phyloP scores from a whole-genome alignment of 1,140 invertebrate genomes.

The Micrasema minimum region DNA sequence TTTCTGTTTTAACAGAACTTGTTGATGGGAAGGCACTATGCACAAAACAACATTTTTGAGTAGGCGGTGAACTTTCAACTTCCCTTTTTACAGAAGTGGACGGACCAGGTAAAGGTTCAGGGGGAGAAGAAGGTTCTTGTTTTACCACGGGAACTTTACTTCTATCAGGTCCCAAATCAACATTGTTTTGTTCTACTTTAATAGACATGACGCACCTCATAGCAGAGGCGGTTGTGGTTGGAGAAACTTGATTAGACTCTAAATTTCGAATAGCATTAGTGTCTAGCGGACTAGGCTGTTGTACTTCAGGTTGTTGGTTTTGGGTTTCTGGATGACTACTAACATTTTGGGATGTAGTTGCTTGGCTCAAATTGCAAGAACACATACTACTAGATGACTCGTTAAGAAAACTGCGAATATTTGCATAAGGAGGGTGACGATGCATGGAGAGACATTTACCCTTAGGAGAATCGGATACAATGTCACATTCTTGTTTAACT shows the following conservation, averaged over 20 bases:
- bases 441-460: constrained; percentile 12
- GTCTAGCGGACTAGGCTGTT: too few relatives aligned
- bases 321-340: constrained; percentile 1
- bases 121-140: not conserved
- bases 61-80: not conserved
- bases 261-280: too few relatives aligned
- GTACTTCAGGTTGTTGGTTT: not conserved
- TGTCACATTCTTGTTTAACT: constrained; percentile 9
- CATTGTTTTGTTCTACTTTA: constrained; percentile 13
- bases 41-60: constrained; percentile 6
- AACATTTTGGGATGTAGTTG: not conserved
- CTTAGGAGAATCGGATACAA: constrained; percentile 13
- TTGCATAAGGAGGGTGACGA: not conserved
- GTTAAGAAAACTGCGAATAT: not conserved
- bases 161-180: not conserved
- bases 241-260: too few relatives aligned
- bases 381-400: constrained; percentile 8
- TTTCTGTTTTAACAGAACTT: constrained; percentile 26
- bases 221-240: not conserved
- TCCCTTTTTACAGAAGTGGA: constrained; percentile 22
- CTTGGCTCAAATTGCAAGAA: constrained; percentile 15
- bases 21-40: constrained; percentile 22
- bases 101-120: constrained; percentile 10
- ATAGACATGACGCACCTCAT: not conserved
- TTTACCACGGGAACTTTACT: not conserved